Evolutionary conservation across 2,888 invertebrate species (phyloP), one percentile per base, ranked within the genome.

Genomic region (Euclidia mi): DNA sequence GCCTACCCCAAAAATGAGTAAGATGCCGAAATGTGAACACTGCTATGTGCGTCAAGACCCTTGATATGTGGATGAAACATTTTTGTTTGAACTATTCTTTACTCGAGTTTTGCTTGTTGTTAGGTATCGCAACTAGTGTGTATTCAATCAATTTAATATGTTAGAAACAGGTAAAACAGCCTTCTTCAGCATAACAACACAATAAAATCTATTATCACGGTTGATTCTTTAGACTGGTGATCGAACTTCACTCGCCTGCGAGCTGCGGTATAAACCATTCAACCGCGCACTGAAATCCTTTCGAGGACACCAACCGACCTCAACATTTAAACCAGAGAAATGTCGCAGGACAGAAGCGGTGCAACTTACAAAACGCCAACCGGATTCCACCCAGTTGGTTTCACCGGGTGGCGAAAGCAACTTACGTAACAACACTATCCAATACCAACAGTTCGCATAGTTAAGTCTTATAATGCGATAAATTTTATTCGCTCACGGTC

Each of bases 401-500:
- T 68, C 66, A 64, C 68, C 56, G 53, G 64, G 53, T 70, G 73
- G 76, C 78, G 81, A 83, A 81, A 85, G 79, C 77, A 71, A 20
- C 32, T 85, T 86, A 84, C 63, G 65, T 85, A 84, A 87, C 58
- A 63, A 59, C 62, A 65, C 71, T 74, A 71, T 77, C 62, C 72
- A 71, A 78, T 71, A 79, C 78, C 81, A 79, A 74, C 70, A 65
- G 62, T 73, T 75, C 67, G 75, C 68, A 76, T 70, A 80, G 77
- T 71, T 72, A 75, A 75, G 69, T 71, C 76, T 85, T 89, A 89
- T 89, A 88, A 78, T 65, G 59, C 84, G 87, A 89, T 89, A 89
- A 84, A 83, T 87, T 87, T 82, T 85, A 85, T 85, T 83, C 84
- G 83, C 85, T 82, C 79, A 85, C 85, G 85, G 84, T 79, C 84